Evolutionary conservation across 2,797 vertebrate genomes (phyloP), one percentile per base, ranked within the genome.

Genomic region (Hylomyscus alleni): DNA sequence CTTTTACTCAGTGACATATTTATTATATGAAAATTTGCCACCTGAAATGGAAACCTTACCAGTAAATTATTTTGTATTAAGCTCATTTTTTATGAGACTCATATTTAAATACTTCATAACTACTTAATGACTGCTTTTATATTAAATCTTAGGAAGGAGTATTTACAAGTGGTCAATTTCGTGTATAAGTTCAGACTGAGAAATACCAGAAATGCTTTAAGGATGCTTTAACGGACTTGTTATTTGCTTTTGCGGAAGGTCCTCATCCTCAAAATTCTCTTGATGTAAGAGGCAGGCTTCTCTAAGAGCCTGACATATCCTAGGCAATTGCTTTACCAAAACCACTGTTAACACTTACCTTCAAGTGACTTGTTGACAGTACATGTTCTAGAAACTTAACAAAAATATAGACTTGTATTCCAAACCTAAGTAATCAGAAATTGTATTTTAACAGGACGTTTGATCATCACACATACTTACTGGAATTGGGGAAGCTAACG

Each of bases 61-160:
- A 81, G 26, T 67, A n/a, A 89, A 44, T 73, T 10, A 17, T 82
- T 95, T 95, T 80, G 73, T 44, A 29, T 62, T 73, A 54, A 73
- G 62, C 26, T 50, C 19, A 76, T 73, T 87, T 87, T 89, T 91
- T 90, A 86, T 78, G 24, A 83, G 13, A 52, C 12, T n/a, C 40
- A 19, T 69, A 89, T 93, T 93, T 93, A 76, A 93, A 84, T 2
- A 69, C 54, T 92, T 10, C 87, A 8, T 80, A 78, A 1, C 6
- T 89, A 67, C 87, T 93, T 72, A 56, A 89, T 58, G 58, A 7
- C 31, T 4, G 62, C 44, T 89, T 54, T 56, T 56, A 44, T 2
- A 60, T 29, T 47, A 67, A 89, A 76, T 24, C 0, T 93, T 62
- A 34, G 90, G 5, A 29, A 60, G 22, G 8, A 77, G 20, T 65